Base-by-base conservation (phyloP, 2,888 invertebrate species). In the Cheilosia variabilis region DNA sequence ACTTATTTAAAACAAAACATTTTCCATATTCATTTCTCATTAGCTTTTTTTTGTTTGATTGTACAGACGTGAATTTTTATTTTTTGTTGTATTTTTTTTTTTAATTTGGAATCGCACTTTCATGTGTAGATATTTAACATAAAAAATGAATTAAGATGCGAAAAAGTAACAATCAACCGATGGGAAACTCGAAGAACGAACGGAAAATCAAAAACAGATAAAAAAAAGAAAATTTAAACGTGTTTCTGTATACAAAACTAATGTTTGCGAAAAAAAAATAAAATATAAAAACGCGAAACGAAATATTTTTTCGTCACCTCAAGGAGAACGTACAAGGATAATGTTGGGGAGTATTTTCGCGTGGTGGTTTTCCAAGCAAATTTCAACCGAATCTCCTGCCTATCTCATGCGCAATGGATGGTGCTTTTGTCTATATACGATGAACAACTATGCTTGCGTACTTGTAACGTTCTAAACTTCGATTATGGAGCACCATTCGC, bases 401-500 rank as follows among this genome's bases (percentile, higher is more conserved):
- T 50, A 58, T 58, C 58, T 66, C 79, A 79, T 79, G 79, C 79
- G 79, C 79, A 79, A 52, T 79, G 58, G 57, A 65, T 13, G 19
- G 66, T 72, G 72, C 79, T 79, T 78, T 79, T 58, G 34, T 17
- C n/a, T 55, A 37, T 71, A 69, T 57, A 63, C 47, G 22, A 57
- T 63, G 50, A 22, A 19, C 17, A 19, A 57, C 27, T 60, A 62
- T 37, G 63, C 57, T 10, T 71, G 47, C 41, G 63, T 65, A 41
- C 41, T 52, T 79, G 41, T 43, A 45, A 69, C 45, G 15, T 37
- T 53, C 37, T 37, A 37, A 62, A 69, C 62, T 69, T 78, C 52
- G 34, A 55, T 45, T 62, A 47, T 24, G 50, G 62, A 69, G 55
- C 55, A 45, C 69, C 19, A 53, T 69, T 55, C 43, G 34, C 19